Base-by-base conservation (phyloP, 2,113 vertebrate species). In the Macquaria ambigua region DNA sequence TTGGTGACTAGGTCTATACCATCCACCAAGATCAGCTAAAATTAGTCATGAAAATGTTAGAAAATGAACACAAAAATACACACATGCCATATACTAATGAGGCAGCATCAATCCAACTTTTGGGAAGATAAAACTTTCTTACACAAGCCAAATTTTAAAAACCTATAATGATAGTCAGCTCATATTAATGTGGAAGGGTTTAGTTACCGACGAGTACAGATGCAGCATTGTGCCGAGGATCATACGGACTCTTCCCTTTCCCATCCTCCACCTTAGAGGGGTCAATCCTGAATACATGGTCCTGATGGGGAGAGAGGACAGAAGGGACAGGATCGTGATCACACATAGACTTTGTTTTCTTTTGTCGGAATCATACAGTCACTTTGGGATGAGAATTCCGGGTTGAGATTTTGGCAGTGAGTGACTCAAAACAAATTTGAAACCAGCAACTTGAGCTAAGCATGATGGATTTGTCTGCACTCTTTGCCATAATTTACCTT, bases 161-260 rank as follows among this genome's bases (percentile, higher is more conserved):
- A 46, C 0, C 0, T 20, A 3, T 6, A 50, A 12, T 39, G 1
- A 18, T 56, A 55, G 6, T 59, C 18, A 55, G 8, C 58, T 70
- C 12, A 20, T 56, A 28, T 52, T 21, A 43, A 20, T 37, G 8
- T 56, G n/a, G 5, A 31, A 28, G 21, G 66, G 31, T 74, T 58
- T 74, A 86, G 8, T 87, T 91, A 99, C 98, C 98, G 21, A 99
- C 95, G 0, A 99, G 96, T 55, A 99, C 95, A 0, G 98, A 97
- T 37, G 98, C 97, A 0, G 98, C 96, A 0, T 91, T 86, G 2
- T 99, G 98, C 12, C 85, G 95, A 28, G 98, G 98, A 83, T 99
- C 98, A 0, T 99, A 99, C 0, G 98, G 98, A 83, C 97, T 99
- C 94, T 97, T 98, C 23, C 98, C 98, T 87, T 99, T 99, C 81